Conservation (phyloP, 1,140 invertebrate species). For the Belonocnema kinseyi region DNA sequence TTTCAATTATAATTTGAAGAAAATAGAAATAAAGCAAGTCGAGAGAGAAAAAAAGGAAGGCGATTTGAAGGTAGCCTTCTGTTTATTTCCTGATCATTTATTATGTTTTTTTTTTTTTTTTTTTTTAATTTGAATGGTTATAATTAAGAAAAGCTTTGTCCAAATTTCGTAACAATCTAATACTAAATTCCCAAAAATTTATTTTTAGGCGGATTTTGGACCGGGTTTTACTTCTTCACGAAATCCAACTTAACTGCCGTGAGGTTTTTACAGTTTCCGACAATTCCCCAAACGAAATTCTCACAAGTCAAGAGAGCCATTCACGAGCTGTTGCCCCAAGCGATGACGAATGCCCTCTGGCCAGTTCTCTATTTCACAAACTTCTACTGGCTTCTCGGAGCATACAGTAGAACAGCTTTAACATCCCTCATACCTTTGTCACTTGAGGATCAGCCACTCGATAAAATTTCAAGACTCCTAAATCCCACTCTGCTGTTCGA, state of each 20-base stretch:
- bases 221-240: conserved; percentile 81
- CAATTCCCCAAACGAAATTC: conserved; percentile 81
- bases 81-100: too few species aligned
- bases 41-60: too few species aligned
- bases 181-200: background rate
- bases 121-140: too few species aligned
- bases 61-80: too few species aligned
- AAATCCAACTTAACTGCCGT: conserved; percentile 75
- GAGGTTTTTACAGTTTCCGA: conserved; percentile 76
- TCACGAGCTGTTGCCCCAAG: conserved; percentile 75
- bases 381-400: conserved; percentile 78
- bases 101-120: too few species aligned
- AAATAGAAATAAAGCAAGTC: too few species aligned
- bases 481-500: conserved; percentile 78
- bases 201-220: conserved; percentile 79
- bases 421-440: conserved; percentile 49
- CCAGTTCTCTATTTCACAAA: conserved; percentile 79
- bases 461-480: conserved; percentile 75
- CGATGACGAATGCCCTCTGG: conserved; percentile 77
- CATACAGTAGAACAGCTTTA: conserved; percentile 63
- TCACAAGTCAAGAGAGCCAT: conserved; percentile 79
- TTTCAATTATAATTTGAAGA: too few species aligned
- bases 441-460: conserved; percentile 74
- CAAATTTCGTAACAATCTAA: too few species aligned
- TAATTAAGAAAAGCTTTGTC: too few species aligned